These are phyloP conservation scores for Sebastolobus altivelis DNA, from an alignment of 2,797 vertebrate genomes.

Conservation along the genomic window DNA sequence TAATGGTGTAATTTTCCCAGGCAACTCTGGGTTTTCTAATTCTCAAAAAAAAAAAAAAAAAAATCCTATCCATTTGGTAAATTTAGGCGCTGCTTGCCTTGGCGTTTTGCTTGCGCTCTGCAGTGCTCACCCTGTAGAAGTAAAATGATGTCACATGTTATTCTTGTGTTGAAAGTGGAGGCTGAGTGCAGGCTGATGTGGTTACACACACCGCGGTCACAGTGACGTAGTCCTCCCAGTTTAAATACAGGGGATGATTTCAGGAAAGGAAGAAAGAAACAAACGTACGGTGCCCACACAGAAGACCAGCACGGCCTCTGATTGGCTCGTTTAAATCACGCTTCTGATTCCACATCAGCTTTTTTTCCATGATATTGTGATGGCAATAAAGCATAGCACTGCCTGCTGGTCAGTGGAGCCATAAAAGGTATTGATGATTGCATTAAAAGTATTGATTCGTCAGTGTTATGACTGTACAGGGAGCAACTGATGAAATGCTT, in stretches of 20 bases:
- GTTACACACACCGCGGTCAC: conserved; percentile 63
- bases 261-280: conserved; percentile 43
- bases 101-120: conserved; percentile 17
- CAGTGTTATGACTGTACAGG: conserved; percentile 20
- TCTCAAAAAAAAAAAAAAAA: conserved; percentile 8
- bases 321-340: conserved; percentile 38
- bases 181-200: conserved; percentile 55
- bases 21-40: conserved; percentile 20
- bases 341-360: neutral
- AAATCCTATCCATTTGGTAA: conserved; percentile 24
- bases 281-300: conserved; percentile 36
- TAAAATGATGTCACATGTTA: conserved; percentile 81
- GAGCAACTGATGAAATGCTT: conserved; percentile 23
- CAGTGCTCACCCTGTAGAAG: conserved; percentile 34
- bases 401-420: neutral
- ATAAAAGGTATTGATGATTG: conserved; percentile 42
- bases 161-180: conserved; percentile 71
- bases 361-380: neutral
- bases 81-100: conserved; percentile 32
- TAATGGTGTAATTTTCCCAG: conserved; percentile 27
- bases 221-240: conserved; percentile 65
- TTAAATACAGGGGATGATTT: conserved; percentile 69
- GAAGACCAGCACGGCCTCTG: neutral
- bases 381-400: conserved; percentile 16
- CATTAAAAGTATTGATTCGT: conserved; percentile 26